phyloP scores from a whole-genome alignment of 2,797 vertebrate genomes.

The Carcharodon carcharias region DNA sequence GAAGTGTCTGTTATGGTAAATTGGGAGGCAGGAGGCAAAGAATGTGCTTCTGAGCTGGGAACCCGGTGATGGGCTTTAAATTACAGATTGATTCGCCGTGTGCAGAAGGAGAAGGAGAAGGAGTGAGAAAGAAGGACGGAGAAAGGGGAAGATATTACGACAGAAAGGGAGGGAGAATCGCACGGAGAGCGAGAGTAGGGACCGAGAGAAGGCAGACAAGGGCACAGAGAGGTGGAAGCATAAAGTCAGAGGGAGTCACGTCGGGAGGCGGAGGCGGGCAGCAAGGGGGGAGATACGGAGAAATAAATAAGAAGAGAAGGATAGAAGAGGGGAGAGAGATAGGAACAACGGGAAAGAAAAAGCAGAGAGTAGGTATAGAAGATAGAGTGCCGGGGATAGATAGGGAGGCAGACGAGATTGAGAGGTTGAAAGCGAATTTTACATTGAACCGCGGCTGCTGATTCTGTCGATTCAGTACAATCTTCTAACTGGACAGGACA shows the following conservation, averaged over 20 bases:
- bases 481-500: conserved; percentile 55
- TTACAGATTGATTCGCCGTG: not conserved
- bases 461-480: not conserved
- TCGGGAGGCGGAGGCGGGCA: not conserved
- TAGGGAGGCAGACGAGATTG: not conserved
- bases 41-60: not conserved
- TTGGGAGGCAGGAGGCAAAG: not conserved
- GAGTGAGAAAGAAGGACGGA: conserved; percentile 35
- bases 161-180: conserved; percentile 42
- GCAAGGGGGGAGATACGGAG: not conserved
- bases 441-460: not conserved
- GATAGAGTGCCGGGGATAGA: not conserved
- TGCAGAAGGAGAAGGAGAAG: not conserved
- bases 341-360: not conserved
- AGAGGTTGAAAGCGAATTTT: not conserved
- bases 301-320: not conserved
- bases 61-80: not conserved
- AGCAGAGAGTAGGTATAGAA: not conserved
- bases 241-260: not conserved
- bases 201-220: not conserved
- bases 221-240: not conserved
- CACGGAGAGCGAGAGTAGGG: not conserved
- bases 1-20: not conserved
- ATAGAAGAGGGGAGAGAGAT: not conserved
- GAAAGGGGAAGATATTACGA: conserved; percentile 40